Evolutionary conservation across 2,888 invertebrate genomes (phyloP).

Genomic region (Trissolcus japonicus): DNA sequence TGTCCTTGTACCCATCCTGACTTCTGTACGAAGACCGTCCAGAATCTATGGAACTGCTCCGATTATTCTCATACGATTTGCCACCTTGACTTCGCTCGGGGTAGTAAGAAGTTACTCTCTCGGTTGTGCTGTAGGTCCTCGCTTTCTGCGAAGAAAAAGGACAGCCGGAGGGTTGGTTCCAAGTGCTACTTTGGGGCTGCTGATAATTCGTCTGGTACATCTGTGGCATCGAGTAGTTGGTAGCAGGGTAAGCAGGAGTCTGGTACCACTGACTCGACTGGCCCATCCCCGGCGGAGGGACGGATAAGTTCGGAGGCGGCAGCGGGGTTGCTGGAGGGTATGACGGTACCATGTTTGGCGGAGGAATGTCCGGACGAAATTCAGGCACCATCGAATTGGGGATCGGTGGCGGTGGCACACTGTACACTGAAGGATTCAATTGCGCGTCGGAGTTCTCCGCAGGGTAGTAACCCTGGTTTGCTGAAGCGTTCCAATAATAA

Average conservation of each 20-base stretch:
- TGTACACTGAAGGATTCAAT: constrained; percentile 54
- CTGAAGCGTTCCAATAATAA: constrained; percentile 37
- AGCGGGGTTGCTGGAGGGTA: constrained; percentile 49
- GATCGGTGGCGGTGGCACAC: constrained; percentile 57
- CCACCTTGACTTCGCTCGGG: constrained; percentile 15
- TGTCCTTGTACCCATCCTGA: constrained; percentile 43
- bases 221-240: constrained; percentile 1
- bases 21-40: constrained; percentile 46
- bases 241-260: background rate
- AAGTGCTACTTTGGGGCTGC: constrained; percentile 1
- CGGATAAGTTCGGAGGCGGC: constrained; percentile 15
- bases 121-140: background rate
- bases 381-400: constrained; percentile 56
- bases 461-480: constrained; percentile 28
- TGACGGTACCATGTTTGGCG: constrained; percentile 58
- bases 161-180: constrained; percentile 12
- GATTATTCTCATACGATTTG: constrained; percentile 10
- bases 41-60: constrained; percentile 42
- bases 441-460: background rate
- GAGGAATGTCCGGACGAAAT: constrained; percentile 57
- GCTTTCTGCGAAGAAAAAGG: constrained; percentile 7
- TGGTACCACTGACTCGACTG: constrained; percentile 29
- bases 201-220: constrained; percentile 22
- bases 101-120: constrained; percentile 17
- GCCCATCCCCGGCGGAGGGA: constrained; percentile 17